These are phyloP conservation scores for Oligia latruncula DNA, from an alignment of 2,888 invertebrate genomes.

Conservation along the genomic window DNA sequence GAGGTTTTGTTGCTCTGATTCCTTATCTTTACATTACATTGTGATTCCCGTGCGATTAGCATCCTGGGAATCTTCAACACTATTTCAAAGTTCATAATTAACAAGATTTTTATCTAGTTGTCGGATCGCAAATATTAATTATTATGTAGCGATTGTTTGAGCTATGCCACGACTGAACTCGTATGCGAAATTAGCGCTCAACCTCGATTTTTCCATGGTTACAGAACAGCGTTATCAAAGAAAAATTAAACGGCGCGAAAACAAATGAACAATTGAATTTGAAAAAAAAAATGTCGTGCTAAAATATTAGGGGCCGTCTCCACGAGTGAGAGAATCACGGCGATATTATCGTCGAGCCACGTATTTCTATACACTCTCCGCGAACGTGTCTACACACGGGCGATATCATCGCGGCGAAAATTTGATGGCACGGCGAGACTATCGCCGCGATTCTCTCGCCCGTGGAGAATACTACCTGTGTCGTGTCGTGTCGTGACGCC, in stretches of 20 bases:
- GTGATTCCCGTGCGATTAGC: slow-evolving; percentile 4
- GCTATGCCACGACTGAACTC: not conserved
- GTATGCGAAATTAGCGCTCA: no score
- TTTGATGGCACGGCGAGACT: no score
- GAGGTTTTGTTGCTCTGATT: slow-evolving; percentile 36
- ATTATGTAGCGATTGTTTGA: not conserved
- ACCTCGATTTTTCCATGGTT: not conserved
- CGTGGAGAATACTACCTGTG: no score
- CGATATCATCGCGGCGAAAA: no score
- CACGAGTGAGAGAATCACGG: no score
- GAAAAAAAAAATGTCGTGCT: not conserved
- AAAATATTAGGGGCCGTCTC: no score
- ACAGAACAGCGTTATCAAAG: not conserved
- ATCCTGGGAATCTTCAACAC: slow-evolving; percentile 23
- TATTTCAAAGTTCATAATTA: not conserved
- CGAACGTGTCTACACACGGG: no score
- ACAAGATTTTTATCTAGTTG: not conserved
- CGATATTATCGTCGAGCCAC: no score
- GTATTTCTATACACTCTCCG: no score
- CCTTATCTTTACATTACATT: slow-evolving; percentile 25
- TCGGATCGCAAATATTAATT: not conserved
- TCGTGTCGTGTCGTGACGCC: no score
- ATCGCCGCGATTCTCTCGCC: no score
- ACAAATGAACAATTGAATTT: not conserved
- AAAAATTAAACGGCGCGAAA: not conserved